Base-by-base conservation (phyloP, 1,140 invertebrate genomes). In the Anastatus disparis region DNA sequence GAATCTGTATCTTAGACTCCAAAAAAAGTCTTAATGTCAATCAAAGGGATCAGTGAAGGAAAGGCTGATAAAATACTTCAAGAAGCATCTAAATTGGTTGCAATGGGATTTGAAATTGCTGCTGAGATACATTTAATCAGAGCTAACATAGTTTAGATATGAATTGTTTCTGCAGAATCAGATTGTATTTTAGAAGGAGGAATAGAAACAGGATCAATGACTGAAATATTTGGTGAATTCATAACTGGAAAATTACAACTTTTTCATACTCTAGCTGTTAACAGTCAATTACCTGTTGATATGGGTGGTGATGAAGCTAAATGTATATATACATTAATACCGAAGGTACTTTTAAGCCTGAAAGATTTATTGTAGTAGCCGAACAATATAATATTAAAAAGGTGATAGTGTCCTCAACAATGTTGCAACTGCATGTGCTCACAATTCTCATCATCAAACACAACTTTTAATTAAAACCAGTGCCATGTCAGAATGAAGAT, bases 141-240 rank as follows among this genome's bases (percentile, higher is more conserved):
- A 66, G 75, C 80, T 1, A 85, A 85, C 38, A 93, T 97, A 27
- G 94, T 98, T 50, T 92, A 93, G 78, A 83, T 98, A 12, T 95
- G 95, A 17, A 97, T 95, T 17, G 96, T 96, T 1, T 99, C 97
- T 1, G 95, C 94, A 72, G 97, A 99, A 84, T 85, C 99, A 52
- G 97, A 99, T 81, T 91, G 95, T 77, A 85, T 99, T 20, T 86
- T 99, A 15, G 93, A 93, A n/a, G 97, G 98, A 64, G 98, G 98
- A 9, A 95, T 99, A 78, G 98, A 99, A 85, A 99, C 98, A 13
- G 97, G 98, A 0, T 97, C 96, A 1, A 99, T 99, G n/a, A 99
- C 98, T 2, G 98, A 99, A 87, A 92, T 99, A 75, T 99, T 99
- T 88, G 98, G 98, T 0, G 98, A 99, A 86, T 99, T 99, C 83